These are phyloP conservation scores for Heliconius hermathena DNA, from an alignment of 1,140 invertebrate species.

Conservation along the genomic window DNA sequence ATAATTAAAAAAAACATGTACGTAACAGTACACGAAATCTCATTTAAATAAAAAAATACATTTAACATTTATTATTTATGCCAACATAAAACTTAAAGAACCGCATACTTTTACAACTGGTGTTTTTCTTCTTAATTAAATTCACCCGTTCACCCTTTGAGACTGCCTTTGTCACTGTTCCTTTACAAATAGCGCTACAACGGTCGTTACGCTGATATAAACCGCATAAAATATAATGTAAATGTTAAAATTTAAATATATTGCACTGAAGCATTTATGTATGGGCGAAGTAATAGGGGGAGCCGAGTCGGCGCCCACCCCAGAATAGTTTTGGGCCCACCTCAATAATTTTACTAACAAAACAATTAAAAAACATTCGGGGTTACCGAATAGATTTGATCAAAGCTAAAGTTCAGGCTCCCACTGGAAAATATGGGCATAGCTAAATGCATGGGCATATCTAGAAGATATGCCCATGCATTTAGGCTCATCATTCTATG, in stretches of 20 bases:
- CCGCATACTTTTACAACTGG: slow-evolving; percentile 30
- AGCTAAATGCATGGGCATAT: too few relatives aligned
- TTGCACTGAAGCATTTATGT: background rate
- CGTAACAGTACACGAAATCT: background rate
- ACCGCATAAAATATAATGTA: slow-evolving; percentile 1
- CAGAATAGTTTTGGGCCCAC: too few relatives aligned
- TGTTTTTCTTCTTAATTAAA: slow-evolving; percentile 41
- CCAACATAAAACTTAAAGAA: slow-evolving; percentile 25
- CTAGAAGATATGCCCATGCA: too few relatives aligned
- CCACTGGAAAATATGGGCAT: too few relatives aligned
- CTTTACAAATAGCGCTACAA: slow-evolving; percentile 23
- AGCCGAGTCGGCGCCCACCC: too few relatives aligned
- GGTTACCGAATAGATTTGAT: too few relatives aligned
- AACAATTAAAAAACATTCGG: too few relatives aligned
- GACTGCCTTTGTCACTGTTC: slow-evolving; percentile 27
- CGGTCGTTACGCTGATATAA: slow-evolving; percentile 14
- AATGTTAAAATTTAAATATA: background rate
- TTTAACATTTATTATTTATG: slow-evolving; percentile 9
- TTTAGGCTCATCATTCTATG: too few relatives aligned
- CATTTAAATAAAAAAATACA: background rate
- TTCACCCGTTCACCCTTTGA: slow-evolving; percentile 26
- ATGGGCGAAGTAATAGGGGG: too few relatives aligned
- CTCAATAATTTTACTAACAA: too few relatives aligned
- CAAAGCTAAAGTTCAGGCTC: too few relatives aligned
- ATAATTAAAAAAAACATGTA: too few relatives aligned